phyloP scores from a whole-genome alignment of 1,140 invertebrate species.

The Drosophila tani region DNA sequence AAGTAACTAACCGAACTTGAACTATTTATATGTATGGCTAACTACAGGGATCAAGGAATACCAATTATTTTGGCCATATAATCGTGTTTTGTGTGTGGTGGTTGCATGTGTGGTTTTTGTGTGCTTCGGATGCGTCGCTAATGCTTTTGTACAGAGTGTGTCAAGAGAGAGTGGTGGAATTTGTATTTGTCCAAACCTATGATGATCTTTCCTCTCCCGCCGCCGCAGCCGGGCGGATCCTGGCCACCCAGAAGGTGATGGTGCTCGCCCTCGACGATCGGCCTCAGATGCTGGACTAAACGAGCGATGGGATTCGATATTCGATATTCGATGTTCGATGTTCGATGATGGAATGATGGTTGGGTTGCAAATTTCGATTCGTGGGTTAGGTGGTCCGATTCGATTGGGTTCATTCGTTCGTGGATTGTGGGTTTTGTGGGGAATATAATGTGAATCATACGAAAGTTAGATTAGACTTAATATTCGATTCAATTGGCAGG shows the following conservation, averaged over 20 bases:
- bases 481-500: constrained; percentile 16
- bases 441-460: constrained; percentile 42
- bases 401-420: constrained; percentile 36
- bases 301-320: constrained; percentile 23
- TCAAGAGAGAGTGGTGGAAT: constrained; percentile 52
- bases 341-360: constrained; percentile 21
- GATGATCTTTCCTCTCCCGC: constrained; percentile 83
- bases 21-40: constrained; percentile 11
- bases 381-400: constrained; percentile 42
- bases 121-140: constrained; percentile 56
- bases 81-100: constrained; percentile 23
- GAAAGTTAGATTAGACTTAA: constrained; percentile 52
- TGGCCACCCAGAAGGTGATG: constrained; percentile 50
- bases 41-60: constrained; percentile 8
- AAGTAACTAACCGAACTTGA: background rate
- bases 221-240: constrained; percentile 40
- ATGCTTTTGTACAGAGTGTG: constrained; percentile 63
- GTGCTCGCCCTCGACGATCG: constrained; percentile 80
- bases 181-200: constrained; percentile 84
- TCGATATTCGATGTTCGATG: background rate
- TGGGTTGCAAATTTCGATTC: constrained; percentile 42
- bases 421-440: constrained; percentile 18
- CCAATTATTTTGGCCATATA: constrained; percentile 8
- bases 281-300: constrained; percentile 77
- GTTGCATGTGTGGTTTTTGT: constrained; percentile 28